A percentile compares a stretch with the other conserved stretches of the same genome.
Evolutionary conservation across 1,140 invertebrate species (phyloP).

Genomic region (Amyelois transitella): DNA sequence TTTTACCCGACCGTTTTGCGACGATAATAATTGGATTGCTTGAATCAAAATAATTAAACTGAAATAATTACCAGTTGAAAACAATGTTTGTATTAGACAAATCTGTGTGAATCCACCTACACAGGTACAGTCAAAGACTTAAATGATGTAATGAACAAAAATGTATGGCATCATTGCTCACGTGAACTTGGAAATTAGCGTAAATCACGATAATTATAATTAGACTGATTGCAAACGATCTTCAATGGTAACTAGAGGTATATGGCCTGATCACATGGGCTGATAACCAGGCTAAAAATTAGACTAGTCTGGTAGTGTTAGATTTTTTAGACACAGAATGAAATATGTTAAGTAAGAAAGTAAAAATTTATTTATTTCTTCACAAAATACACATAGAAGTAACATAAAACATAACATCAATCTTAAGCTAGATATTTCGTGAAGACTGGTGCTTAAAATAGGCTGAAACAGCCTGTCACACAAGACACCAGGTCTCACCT

Average conservation of each 20-base stretch:
- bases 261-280: not conserved
- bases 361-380: too few relatives aligned
- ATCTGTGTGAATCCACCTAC: not conserved
- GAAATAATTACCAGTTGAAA: not conserved
- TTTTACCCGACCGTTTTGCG: too few relatives aligned
- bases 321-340: too few relatives aligned
- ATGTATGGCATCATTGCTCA: not conserved
- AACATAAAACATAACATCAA: too few relatives aligned
- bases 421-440: too few relatives aligned
- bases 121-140: not conserved
- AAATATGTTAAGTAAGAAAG: too few relatives aligned
- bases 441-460: too few relatives aligned
- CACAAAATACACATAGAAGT: too few relatives aligned
- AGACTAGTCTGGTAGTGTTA: not conserved
- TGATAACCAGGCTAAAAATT: not conserved
- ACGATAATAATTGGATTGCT: not conserved
- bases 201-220: conserved; percentile 4
- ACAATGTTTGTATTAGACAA: not conserved
- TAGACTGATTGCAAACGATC: conserved; percentile 1
- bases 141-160: not conserved
- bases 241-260: not conserved
- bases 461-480: too few relatives aligned
- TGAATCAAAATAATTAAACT: not conserved
- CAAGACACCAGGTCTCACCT: too few relatives aligned
- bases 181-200: not conserved